These are phyloP conservation scores for Cerceris ruficornis DNA, from an alignment of 2,888 invertebrate genomes.

Conservation along the genomic window DNA sequence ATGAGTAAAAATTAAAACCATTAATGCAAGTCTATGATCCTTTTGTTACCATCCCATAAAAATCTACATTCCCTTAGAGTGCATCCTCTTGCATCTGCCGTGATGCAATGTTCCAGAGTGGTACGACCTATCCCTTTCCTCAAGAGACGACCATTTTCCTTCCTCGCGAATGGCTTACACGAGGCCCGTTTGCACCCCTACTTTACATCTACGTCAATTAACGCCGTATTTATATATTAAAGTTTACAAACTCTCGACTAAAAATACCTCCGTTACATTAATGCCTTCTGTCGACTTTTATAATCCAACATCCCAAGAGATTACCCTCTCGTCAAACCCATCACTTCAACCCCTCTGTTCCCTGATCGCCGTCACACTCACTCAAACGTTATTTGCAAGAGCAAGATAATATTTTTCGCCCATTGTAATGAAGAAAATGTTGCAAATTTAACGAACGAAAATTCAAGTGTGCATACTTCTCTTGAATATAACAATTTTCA, in stretches of 20 bases:
- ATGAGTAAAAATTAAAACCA: too few relatives aligned
- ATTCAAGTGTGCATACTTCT: neutral
- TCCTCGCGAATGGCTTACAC: too few relatives aligned
- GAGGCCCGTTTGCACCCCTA: neutral
- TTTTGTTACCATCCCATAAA: too few relatives aligned
- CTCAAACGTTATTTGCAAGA: neutral
- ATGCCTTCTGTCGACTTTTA: too few relatives aligned
- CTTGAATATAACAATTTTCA: constrained; percentile 18
- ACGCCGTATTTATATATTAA: neutral
- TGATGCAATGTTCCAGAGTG: too few relatives aligned
- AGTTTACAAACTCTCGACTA: neutral
- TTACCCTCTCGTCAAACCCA: too few relatives aligned
- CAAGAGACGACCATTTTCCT: too few relatives aligned
- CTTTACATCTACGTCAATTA: neutral
- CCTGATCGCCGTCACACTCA: neutral
- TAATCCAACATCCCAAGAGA: too few relatives aligned
- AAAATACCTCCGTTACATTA: neutral
- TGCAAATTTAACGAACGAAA: neutral
- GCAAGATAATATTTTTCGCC: neutral
- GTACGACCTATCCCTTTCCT: too few relatives aligned
- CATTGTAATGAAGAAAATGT: neutral
- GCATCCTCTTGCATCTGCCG: too few relatives aligned
- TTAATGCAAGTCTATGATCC: too few relatives aligned
- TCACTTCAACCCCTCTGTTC: neutral
- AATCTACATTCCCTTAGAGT: too few relatives aligned